Percentiles rank a stretch among this genome's conserved stretches.
phyloP scores from a whole-genome alignment of 2,888 invertebrate species.

The Troilus luridus region DNA sequence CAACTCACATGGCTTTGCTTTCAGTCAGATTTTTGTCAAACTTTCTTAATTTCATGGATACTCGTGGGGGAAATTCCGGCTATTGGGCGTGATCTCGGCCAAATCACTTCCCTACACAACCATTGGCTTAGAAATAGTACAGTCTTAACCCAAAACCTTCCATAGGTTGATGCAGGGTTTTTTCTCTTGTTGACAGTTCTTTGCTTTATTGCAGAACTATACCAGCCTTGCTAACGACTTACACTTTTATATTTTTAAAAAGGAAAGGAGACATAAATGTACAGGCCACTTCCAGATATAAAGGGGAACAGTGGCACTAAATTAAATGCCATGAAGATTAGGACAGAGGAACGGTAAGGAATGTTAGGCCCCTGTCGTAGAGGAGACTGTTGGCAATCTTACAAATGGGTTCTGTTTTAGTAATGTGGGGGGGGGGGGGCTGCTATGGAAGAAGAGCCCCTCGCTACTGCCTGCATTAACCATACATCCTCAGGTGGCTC shows the following conservation, averaged over 20 bases:
- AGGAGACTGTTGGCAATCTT: constrained; percentile 21
- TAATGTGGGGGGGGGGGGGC: background rate
- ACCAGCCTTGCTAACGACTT: too few relatives aligned
- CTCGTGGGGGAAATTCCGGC: too few relatives aligned
- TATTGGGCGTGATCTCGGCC: too few relatives aligned
- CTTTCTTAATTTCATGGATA: too few relatives aligned
- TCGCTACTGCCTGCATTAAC: background rate
- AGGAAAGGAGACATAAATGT: background rate
- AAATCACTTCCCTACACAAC: too few relatives aligned
- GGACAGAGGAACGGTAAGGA: background rate
- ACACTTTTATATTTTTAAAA: background rate
- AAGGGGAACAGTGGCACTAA: background rate
- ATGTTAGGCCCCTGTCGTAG: constrained; percentile 1
- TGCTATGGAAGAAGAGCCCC: background rate
- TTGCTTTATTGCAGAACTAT: too few relatives aligned
- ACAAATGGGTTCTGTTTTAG: constrained; percentile 27
- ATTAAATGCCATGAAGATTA: background rate
- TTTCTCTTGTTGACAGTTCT: too few relatives aligned
- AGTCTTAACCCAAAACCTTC: too few relatives aligned
- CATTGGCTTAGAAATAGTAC: too few relatives aligned
- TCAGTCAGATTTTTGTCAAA: too few relatives aligned
- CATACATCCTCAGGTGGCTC: background rate
- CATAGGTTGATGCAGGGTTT: too few relatives aligned
- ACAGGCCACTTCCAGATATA: background rate
- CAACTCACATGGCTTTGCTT: too few relatives aligned